phyloP scores from a whole-genome alignment of 1,140 invertebrate species.

The Leptinotarsa lineolata region DNA sequence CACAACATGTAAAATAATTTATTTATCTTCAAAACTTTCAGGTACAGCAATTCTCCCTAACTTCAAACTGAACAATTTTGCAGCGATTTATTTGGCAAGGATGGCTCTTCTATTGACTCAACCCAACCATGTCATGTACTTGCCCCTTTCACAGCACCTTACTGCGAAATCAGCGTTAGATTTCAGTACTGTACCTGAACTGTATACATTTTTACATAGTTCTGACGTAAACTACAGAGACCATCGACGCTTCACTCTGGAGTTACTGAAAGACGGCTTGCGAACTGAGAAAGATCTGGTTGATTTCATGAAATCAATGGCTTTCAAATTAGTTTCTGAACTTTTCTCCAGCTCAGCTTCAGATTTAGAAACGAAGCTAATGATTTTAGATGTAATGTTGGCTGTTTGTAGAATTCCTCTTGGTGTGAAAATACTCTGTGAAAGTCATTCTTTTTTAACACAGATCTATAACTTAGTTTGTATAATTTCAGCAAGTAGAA shows the following conservation, averaged over 20 bases:
- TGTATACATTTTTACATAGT: conserved; percentile 73
- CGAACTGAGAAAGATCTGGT: conserved; percentile 60
- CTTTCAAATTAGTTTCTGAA: conserved; percentile 63
- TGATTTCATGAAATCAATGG: conserved; percentile 58
- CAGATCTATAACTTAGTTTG: conserved; percentile 48
- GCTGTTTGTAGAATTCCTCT: conserved; percentile 64
- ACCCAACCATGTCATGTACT: conserved; percentile 71
- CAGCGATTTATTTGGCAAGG: conserved; percentile 71
- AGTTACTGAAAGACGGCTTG: conserved; percentile 68
- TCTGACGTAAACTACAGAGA: conserved; percentile 64
- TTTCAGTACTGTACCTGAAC: conserved; percentile 75
- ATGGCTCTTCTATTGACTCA: conserved; percentile 67
- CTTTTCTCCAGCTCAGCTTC: conserved; percentile 58
- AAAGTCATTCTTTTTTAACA: conserved; percentile 65
- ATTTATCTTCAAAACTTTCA: conserved; percentile 16
- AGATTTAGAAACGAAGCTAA: conserved; percentile 61
- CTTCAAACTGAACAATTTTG: conserved; percentile 66
- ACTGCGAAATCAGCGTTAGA: conserved; percentile 71
- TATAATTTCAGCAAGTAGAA: background rate
- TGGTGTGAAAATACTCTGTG: conserved; percentile 64
- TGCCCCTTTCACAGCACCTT: conserved; percentile 70
- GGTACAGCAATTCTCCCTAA: conserved; percentile 52
- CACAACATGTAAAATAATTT: too few species aligned
- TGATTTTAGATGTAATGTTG: conserved; percentile 66
- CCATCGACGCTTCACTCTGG: conserved; percentile 71